Percentiles rank a stretch among this genome's conserved stretches.
Conservation (phyloP, 2,797 vertebrate genomes). For the Antrozous pallidus region DNA sequence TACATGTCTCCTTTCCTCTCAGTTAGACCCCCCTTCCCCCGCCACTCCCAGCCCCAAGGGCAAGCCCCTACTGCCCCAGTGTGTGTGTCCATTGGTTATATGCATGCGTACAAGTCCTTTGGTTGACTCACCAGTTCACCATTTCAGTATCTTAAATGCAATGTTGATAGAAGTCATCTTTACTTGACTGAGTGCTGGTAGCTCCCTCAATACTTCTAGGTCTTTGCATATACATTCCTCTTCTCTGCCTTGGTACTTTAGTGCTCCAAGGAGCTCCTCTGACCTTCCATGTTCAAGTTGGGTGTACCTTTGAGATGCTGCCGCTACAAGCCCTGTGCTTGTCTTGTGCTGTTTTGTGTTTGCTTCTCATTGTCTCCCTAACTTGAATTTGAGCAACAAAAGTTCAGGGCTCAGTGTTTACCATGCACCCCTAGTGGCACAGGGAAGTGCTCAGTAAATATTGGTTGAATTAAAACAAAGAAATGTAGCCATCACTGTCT, state of each 20-base stretch:
- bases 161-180: neutral
- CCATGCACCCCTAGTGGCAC: neutral
- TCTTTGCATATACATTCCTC: neutral
- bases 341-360: neutral
- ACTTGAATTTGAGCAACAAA: neutral
- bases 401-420: neutral
- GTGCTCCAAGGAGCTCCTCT: neutral
- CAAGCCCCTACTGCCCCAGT: no score
- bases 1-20: no score
- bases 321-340: neutral
- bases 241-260: neutral
- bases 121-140: neutral
- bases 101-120: no score
- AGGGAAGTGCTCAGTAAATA: neutral
- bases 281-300: neutral
- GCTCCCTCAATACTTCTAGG: neutral
- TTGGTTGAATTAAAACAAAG: neutral
- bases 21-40: no score
- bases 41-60: no score
- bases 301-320: neutral
- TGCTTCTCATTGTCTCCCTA: neutral
- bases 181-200: neutral
- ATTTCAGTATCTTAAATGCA: neutral
- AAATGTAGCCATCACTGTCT: neutral
- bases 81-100: no score